These are phyloP conservation scores for Choreutis nemorana DNA, from an alignment of 2,888 invertebrate genomes.

Conservation along the genomic window DNA sequence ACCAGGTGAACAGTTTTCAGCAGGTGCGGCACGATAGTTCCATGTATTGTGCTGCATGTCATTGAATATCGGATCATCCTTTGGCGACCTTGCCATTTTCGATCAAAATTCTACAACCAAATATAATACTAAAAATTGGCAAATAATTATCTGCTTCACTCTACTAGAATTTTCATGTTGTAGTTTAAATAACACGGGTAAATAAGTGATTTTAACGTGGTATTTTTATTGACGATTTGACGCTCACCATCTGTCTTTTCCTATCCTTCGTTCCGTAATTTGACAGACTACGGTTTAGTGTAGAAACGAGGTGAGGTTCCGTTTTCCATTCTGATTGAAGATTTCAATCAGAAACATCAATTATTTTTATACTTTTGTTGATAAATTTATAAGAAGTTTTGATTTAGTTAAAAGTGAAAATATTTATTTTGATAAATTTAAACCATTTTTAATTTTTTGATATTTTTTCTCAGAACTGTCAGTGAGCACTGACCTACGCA, in stretches of 20 bases:
- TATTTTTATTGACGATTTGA: slow-evolving; percentile 46
- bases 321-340: too few species aligned
- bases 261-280: not conserved
- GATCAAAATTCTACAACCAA: slow-evolving; percentile 28
- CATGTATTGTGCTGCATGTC: slow-evolving; percentile 53
- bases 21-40: slow-evolving; percentile 49
- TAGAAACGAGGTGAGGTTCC: too few species aligned
- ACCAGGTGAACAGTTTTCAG: slow-evolving; percentile 42
- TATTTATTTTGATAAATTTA: too few species aligned
- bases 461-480: too few species aligned
- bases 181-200: slow-evolving; percentile 22
- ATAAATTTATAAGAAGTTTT: too few species aligned
- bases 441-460: too few species aligned
- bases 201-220: slow-evolving; percentile 36
- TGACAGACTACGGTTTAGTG: not conserved
- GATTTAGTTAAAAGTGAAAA: too few species aligned
- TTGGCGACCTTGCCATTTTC: slow-evolving; percentile 63
- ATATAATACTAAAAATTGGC: slow-evolving; percentile 12
- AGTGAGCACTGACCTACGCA: too few species aligned
- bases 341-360: too few species aligned
- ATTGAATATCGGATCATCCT: slow-evolving; percentile 55
- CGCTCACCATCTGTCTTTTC: slow-evolving; percentile 17
- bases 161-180: slow-evolving; percentile 47
- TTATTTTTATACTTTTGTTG: too few species aligned
- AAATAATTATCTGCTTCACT: slow-evolving; percentile 16